phyloP scores from a whole-genome alignment of 2,888 invertebrate genomes.

The Trissolcus japonicus region DNA sequence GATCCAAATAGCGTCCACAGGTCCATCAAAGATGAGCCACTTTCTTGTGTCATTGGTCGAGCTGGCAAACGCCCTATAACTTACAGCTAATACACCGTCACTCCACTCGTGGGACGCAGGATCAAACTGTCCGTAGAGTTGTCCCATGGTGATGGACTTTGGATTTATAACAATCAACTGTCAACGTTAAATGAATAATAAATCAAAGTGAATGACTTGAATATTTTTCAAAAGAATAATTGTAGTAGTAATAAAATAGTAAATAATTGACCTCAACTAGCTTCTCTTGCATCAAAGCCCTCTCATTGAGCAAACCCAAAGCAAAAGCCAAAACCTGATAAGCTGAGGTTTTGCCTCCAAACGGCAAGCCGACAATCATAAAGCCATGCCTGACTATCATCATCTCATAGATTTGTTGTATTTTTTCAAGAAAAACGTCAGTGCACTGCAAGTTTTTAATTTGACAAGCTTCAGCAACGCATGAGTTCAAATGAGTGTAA shows the following conservation, averaged over 20 bases:
- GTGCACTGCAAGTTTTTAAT: conserved; percentile 89
- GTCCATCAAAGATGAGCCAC: conserved; percentile 97
- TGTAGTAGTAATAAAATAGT: no score
- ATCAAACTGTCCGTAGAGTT: conserved; percentile 97
- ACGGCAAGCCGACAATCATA: conserved; percentile 80
- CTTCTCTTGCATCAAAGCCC: conserved; percentile 86
- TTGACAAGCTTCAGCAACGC: conserved; percentile 81
- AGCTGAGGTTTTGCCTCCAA: conserved; percentile 82
- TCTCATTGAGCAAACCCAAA: conserved; percentile 85
- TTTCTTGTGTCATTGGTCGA: conserved; percentile 84
- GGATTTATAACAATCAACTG: conserved; percentile 90
- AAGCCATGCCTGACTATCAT: conserved; percentile 81
- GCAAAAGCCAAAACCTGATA: conserved; percentile 90
- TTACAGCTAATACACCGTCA: conserved; percentile 90
- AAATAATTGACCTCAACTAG: conserved; percentile 78
- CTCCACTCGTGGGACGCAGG: conserved; percentile 96
- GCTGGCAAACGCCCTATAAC: conserved; percentile 87
- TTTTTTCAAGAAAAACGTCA: conserved; percentile 78
- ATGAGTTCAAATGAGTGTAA: conserved; percentile 83
- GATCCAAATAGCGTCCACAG: conserved; percentile 97
- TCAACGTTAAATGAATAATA: not conserved
- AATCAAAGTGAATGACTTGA: not conserved
- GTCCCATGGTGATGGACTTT: conserved; percentile 96
- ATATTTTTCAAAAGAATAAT: not conserved
- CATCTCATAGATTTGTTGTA: conserved; percentile 81